Percentiles rank a stretch among this genome's conserved stretches.
Evolutionary conservation across 2,888 invertebrate species (phyloP).

Genomic region (Coelogynopora nodosa): DNA sequence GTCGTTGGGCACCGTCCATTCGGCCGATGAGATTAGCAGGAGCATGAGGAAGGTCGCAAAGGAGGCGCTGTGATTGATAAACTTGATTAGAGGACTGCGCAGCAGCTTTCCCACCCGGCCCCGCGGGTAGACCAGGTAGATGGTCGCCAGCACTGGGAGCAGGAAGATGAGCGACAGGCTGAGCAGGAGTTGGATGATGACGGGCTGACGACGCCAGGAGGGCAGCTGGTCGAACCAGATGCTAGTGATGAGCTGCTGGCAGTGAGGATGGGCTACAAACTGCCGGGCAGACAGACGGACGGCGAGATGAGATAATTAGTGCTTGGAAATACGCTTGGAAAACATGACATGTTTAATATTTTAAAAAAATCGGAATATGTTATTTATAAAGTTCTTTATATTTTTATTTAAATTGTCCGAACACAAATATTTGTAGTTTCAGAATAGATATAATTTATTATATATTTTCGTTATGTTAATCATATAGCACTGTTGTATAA

Average conservation of each 20-base stretch:
- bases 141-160: constrained; percentile 63
- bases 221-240: constrained; percentile 66
- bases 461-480: too few species aligned
- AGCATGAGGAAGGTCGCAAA: constrained; percentile 65
- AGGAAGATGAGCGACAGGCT: constrained; percentile 62
- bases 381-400: too few species aligned
- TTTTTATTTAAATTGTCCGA: too few species aligned
- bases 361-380: too few species aligned
- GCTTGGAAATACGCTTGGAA: too few species aligned
- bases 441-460: too few species aligned
- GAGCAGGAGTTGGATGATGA: constrained; percentile 59
- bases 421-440: too few species aligned
- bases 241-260: constrained; percentile 65
- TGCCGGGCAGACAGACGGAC: constrained; percentile 54
- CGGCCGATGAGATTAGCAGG: constrained; percentile 63
- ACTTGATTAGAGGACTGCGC: constrained; percentile 66
- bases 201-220: constrained; percentile 63
- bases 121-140: constrained; percentile 64
- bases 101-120: constrained; percentile 64
- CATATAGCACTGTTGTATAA: too few species aligned
- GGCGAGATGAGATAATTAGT: too few species aligned
- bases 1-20: constrained; percentile 51
- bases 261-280: constrained; percentile 66
- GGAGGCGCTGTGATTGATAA: constrained; percentile 66
- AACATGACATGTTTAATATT: too few species aligned